These are phyloP conservation scores for Harpalus rubripes DNA, from an alignment of 2,888 invertebrate species.

Conservation along the genomic window DNA sequence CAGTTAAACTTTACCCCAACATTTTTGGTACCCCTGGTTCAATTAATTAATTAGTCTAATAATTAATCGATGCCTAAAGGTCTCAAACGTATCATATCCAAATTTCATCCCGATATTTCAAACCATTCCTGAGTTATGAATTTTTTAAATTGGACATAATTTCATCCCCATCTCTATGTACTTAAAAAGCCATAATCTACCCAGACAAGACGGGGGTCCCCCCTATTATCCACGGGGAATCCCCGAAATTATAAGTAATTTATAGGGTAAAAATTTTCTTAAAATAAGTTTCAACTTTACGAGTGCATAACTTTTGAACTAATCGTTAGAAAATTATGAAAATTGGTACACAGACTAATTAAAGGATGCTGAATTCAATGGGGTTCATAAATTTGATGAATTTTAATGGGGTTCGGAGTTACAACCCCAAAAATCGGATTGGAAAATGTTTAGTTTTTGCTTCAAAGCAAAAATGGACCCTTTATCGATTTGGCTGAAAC, in stretches of 20 bases:
- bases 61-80: background rate
- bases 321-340: background rate
- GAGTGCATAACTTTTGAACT: background rate
- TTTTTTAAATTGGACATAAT: background rate
- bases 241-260: no score
- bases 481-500: background rate
- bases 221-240: no score
- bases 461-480: background rate
- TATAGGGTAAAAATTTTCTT: background rate
- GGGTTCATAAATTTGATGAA: background rate
- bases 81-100: background rate
- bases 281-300: background rate
- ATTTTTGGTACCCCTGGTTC: background rate
- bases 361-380: background rate
- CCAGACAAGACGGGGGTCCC: no score
- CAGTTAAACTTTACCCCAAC: background rate
- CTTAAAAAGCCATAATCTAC: background rate
- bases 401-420: background rate
- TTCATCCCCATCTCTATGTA: background rate
- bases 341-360: background rate
- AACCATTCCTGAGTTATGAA: background rate
- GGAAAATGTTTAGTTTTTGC: background rate
- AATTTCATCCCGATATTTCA: background rate
- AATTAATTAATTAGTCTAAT: background rate
- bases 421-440: background rate